These are phyloP conservation scores for Achroia grisella DNA, from an alignment of 1,140 invertebrate species.

Conservation along the genomic window DNA sequence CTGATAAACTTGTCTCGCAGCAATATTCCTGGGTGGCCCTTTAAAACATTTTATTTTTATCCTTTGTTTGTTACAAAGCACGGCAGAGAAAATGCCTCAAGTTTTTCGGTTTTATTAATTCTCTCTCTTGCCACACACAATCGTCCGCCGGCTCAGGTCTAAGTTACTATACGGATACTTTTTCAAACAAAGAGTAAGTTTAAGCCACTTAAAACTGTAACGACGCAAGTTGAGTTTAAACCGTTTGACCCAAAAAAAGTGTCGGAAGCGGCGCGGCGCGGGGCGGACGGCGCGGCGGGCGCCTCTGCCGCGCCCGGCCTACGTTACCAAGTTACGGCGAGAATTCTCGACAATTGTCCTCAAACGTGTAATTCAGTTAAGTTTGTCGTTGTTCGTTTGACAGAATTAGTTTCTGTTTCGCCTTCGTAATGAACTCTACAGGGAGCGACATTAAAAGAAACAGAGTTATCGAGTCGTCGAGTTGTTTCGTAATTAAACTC, in stretches of 20 bases:
- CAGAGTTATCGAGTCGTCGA: neutral
- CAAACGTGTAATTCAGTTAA: conserved; percentile 27
- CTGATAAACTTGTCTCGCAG: too few relatives aligned
- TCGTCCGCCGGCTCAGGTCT: neutral
- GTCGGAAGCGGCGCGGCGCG: neutral
- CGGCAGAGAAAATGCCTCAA: neutral
- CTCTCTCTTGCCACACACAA: neutral
- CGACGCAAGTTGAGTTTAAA: conserved; percentile 32
- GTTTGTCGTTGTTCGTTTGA: conserved; percentile 16
- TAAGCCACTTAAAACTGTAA: conserved; percentile 41
- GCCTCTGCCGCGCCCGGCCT: too few relatives aligned
- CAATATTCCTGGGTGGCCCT: too few relatives aligned
- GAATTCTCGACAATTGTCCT: conserved; percentile 14
- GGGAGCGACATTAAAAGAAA: neutral
- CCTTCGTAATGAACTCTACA: conserved; percentile 7
- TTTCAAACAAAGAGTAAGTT: conserved; percentile 31
- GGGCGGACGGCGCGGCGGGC: too few relatives aligned
- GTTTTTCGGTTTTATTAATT: conserved; percentile 4
- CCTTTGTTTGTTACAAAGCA: neutral
- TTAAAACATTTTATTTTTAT: neutral
- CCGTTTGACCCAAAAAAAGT: conserved; percentile 32
- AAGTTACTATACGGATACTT: conserved; percentile 14
- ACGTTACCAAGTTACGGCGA: neutral
- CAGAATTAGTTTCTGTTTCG: conserved; percentile 21
- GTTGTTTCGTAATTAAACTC: neutral